Evolutionary conservation across 1,140 invertebrate genomes (phyloP).

Genomic region (Danaus plexippus): DNA sequence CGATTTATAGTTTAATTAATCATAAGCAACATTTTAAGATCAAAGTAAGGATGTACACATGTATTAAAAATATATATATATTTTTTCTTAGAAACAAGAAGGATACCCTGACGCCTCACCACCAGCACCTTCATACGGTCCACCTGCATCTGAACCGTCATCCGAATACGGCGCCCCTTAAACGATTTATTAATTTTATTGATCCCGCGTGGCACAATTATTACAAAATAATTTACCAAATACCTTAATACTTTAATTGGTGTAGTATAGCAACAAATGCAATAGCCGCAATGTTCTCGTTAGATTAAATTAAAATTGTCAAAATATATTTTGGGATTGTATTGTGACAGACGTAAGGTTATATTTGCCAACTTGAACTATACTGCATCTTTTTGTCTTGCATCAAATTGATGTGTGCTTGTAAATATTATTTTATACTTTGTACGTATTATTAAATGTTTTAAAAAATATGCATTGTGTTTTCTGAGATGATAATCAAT

Average conservation of each 20-base stretch:
- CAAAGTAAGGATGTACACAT: too few relatives aligned
- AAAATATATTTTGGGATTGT: too few relatives aligned
- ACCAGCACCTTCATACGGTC: conserved; percentile 56
- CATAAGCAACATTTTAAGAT: too few relatives aligned
- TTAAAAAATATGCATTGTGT: background rate
- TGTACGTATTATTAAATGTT: conserved; percentile 31
- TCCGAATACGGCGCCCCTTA: conserved; percentile 67
- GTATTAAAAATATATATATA: background rate
- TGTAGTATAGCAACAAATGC: conserved; percentile 8
- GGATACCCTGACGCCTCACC: conserved; percentile 58
- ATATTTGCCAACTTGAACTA: conserved; percentile 25
- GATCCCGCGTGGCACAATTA: background rate
- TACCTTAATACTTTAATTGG: conserved; percentile 8
- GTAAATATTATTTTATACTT: conserved; percentile 32
- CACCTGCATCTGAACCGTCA: conserved; percentile 59
- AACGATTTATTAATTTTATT: conserved; percentile 1
- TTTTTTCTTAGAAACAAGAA: conserved; percentile 67
- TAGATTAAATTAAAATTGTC: background rate
- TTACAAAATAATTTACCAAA: conserved; percentile 14
- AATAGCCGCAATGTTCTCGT: background rate
- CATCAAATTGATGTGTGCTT: conserved; percentile 62
- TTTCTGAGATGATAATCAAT: too few relatives aligned
- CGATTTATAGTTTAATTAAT: too few relatives aligned
- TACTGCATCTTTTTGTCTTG: conserved; percentile 43
- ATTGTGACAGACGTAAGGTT: conserved; percentile 3